phyloP scores from a whole-genome alignment of 2,113 vertebrate species.

The Malurus cyaneus region DNA sequence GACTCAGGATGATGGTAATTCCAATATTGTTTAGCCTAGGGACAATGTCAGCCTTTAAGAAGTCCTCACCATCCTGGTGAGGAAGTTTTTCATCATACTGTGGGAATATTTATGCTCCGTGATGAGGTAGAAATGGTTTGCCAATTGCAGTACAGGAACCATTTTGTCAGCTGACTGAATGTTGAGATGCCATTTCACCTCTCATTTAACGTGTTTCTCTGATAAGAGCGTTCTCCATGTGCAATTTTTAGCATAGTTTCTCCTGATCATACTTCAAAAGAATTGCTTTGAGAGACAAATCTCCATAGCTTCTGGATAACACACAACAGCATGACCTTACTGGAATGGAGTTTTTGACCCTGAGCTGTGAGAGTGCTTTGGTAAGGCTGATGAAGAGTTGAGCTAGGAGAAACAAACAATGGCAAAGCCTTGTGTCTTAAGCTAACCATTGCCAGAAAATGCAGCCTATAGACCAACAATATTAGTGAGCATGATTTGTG shows the following conservation, averaged over 20 bases:
- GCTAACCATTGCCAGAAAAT: neutral
- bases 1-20: neutral
- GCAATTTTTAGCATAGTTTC: neutral
- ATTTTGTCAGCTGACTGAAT: neutral
- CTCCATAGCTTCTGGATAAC: neutral
- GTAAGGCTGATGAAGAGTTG: neutral
- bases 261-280: neutral
- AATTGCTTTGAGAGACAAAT: neutral
- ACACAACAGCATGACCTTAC: neutral
- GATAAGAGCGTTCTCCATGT: neutral
- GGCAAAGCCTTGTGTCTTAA: neutral
- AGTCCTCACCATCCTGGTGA: neutral
- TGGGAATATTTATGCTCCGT: neutral
- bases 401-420: neutral
- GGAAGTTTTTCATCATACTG: neutral
- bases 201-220: neutral
- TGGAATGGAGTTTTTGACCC: neutral
- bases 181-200: neutral
- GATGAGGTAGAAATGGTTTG: neutral
- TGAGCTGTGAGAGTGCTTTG: neutral
- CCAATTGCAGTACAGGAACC: neutral
- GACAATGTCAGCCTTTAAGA: neutral
- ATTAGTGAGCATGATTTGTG: neutral
- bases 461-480: neutral
- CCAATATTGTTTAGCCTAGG: neutral